Percentiles rank a stretch among this genome's conserved stretches.
These are phyloP conservation scores for Amphipoea lucens DNA, from an alignment of 2,888 invertebrate species.

Conservation along the genomic window DNA sequence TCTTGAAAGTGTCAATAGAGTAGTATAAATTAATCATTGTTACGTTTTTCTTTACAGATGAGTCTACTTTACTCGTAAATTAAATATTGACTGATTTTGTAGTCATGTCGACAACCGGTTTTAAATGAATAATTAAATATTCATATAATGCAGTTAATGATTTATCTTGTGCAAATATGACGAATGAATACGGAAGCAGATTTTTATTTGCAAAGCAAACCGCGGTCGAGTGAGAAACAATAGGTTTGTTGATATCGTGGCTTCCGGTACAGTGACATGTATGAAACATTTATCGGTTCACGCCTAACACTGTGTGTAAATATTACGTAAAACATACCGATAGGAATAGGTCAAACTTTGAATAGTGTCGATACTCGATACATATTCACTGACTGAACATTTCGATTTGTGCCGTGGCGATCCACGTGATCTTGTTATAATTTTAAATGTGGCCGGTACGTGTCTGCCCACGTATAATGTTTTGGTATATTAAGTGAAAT, in stretches of 20 bases:
- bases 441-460: conserved; percentile 68
- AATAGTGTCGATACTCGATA: conserved; percentile 62
- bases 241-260: conserved; percentile 53
- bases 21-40: background rate
- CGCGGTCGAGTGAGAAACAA: conserved; percentile 46
- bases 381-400: conserved; percentile 56
- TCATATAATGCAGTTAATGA: conserved; percentile 17
- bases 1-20: background rate
- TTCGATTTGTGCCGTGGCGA: conserved; percentile 64
- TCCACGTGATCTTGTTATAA: conserved; percentile 73
- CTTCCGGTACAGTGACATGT: conserved; percentile 57
- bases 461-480: conserved; percentile 44
- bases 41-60: conserved; percentile 4
- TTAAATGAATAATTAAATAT: conserved; percentile 21
- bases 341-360: conserved; percentile 71
- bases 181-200: conserved; percentile 36
- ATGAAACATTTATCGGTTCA: conserved; percentile 65
- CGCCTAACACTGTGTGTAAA: conserved; percentile 53
- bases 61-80: background rate
- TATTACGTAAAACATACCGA: conserved; percentile 63
- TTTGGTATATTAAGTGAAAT: conserved; percentile 59
- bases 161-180: conserved; percentile 36
- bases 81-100: conserved; percentile 20
- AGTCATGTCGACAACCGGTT: conserved; percentile 11
- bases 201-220: conserved; percentile 55